These are phyloP conservation scores for Phoxinus phoxinus DNA, from an alignment of 2,113 vertebrate species.

Conservation along the genomic window DNA sequence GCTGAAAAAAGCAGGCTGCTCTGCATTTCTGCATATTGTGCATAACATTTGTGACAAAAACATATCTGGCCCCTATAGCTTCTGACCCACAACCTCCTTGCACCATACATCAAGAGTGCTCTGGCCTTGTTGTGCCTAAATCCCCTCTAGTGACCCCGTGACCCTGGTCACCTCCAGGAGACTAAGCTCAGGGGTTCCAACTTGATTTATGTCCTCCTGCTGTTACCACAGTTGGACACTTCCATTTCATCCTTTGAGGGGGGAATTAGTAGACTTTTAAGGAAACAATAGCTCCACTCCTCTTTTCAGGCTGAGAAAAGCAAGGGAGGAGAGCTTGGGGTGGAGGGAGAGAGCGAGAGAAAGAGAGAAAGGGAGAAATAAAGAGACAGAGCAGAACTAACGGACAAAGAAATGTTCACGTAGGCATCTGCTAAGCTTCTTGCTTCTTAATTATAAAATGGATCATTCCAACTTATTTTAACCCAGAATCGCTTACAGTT, in stretches of 20 bases:
- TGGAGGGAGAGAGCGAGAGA: constrained; percentile 31
- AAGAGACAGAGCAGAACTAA: constrained; percentile 33
- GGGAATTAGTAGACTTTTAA: constrained; percentile 85
- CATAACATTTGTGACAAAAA: constrained; percentile 33
- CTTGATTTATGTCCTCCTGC: constrained; percentile 96
- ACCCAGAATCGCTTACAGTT: not conserved
- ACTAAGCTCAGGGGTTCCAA: constrained; percentile 83
- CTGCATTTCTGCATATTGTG: constrained; percentile 13
- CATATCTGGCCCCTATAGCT: constrained; percentile 51
- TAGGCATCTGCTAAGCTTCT: constrained; percentile 75
- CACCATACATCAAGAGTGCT: constrained; percentile 56
- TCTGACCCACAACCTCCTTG: constrained; percentile 57
- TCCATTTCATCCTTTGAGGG: constrained; percentile 91
- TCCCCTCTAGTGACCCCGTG: constrained; percentile 74
- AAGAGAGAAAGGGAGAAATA: constrained; percentile 1
- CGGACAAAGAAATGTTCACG: constrained; percentile 62
- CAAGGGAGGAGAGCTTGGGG: constrained; percentile 35
- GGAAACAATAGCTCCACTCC: constrained; percentile 83
- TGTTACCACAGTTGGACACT: constrained; percentile 89
- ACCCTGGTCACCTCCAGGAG: constrained; percentile 86
- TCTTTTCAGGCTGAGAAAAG: constrained; percentile 69
- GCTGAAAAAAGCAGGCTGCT: not conserved
- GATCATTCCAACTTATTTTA: constrained; percentile 29
- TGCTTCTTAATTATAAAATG: constrained; percentile 67
- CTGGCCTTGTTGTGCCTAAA: constrained; percentile 73